Evolutionary conservation across 2,888 invertebrate species (phyloP), one percentile per base, ranked within the genome.

Genomic region (Branchipolynoe longqiensis): DNA sequence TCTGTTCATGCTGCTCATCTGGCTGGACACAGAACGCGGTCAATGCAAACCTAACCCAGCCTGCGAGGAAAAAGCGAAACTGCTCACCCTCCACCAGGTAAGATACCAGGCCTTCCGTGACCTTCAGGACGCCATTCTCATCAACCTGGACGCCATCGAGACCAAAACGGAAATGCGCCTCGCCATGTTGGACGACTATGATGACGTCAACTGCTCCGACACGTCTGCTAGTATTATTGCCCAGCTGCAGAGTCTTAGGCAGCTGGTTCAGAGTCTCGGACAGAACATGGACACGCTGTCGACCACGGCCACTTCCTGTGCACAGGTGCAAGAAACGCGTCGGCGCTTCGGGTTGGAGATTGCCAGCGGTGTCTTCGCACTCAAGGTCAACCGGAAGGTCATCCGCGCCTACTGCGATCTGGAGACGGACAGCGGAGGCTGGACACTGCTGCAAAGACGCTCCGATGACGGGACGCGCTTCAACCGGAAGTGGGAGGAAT

Each of bases 381-480:
- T 78, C 78, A 48, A n/a, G n/a, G 28, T 54, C 4, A 6, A 3
- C 25, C 48, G 78, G 2, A 78, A 18, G 0, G 1, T 78, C 48
- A 1, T 28, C 1, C 54, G 78, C 12, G 78, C 48, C 48, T 41
- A 41, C 54, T 78, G 78, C 28, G 78, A 78, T 33, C 28, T 78
- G 3, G 14, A 40, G 18, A 78, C 78, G 31, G 78, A 41, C 6
- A 48, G 78, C 4, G 78, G 78, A 4, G 38, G 54, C 33, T 82
- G 82, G 82, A 58, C 82, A 22, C 36, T 82, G 36, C 36, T 82
- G 36, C 56, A 58, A 36, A 14, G 58, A 3, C 54, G 82, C 12
- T 1, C 22, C 31, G 58, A 58, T 18, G 33, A n/a, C 33, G 54
- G 36, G 4, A 82, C 56, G 0, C 36, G 25, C 36, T 58, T 58